A percentile compares a stretch with the other conserved stretches of the same genome.
Evolutionary conservation across 2,113 vertebrate genomes (phyloP).

Genomic region (Cathartes aura): DNA sequence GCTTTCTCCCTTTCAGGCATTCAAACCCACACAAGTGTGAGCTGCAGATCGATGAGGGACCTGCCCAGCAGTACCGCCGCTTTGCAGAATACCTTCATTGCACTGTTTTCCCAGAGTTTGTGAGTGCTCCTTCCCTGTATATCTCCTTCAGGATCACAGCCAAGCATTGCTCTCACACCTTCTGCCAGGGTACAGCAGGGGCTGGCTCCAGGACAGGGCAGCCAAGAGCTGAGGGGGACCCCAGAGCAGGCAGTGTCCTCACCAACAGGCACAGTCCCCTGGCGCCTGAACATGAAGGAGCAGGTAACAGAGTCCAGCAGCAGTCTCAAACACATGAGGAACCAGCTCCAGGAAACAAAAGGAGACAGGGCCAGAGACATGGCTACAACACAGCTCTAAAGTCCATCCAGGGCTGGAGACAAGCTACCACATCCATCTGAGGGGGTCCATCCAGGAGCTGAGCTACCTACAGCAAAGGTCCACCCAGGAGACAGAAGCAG

Average conservation of each 20-base stretch:
- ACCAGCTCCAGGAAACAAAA: neutral
- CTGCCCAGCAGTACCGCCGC: slow-evolving; percentile 75
- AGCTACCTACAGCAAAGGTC: neutral
- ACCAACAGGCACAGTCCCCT: neutral
- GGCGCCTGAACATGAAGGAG: neutral
- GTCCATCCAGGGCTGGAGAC: neutral
- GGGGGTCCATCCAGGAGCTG: neutral
- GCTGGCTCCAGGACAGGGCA: neutral
- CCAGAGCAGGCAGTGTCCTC: neutral
- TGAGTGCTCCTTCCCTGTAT: slow-evolving; percentile 73
- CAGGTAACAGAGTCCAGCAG: neutral
- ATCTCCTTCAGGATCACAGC: neutral
- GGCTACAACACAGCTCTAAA: neutral
- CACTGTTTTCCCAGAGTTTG: slow-evolving; percentile 84
- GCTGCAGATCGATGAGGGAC: slow-evolving; percentile 78
- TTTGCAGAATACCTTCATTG: slow-evolving; percentile 77
- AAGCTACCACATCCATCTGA: neutral
- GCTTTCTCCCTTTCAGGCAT: slow-evolving; percentile 66
- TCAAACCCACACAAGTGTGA: slow-evolving; percentile 80
- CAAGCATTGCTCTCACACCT: neutral
- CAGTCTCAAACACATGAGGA: rapidly evolving
- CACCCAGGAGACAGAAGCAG: neutral
- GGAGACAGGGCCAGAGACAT: neutral
- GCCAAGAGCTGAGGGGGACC: neutral
- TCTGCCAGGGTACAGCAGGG: neutral